Evolutionary conservation across 2,113 vertebrate species (phyloP).

Genomic region (Tragelaphus buxtoni): DNA sequence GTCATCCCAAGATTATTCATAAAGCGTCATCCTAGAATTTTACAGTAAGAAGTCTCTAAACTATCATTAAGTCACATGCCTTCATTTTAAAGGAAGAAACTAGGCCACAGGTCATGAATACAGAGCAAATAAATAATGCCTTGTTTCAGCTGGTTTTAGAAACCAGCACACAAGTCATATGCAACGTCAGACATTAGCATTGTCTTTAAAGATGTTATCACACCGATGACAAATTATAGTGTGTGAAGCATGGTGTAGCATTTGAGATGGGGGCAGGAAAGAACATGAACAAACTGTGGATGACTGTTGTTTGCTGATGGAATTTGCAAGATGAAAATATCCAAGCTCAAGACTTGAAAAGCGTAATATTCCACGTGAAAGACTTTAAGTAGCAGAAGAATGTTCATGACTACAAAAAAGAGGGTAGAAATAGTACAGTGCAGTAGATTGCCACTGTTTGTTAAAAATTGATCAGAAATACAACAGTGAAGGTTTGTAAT

Average conservation of each 20-base stretch:
- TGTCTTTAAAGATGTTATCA: conserved; percentile 8
- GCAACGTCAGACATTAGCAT: not conserved
- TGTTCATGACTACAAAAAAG: not conserved
- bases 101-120: not conserved
- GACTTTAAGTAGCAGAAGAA: not conserved
- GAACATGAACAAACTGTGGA: not conserved
- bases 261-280: conserved; percentile 16
- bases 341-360: conserved; percentile 40
- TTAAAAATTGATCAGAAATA: not conserved
- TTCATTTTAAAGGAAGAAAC: not conserved
- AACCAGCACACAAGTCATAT: not conserved
- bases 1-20: not conserved
- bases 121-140: not conserved
- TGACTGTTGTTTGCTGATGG: not conserved
- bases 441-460: not conserved
- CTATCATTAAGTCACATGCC: not conserved
- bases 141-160: not conserved
- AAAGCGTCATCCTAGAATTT: not conserved
- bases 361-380: conserved; percentile 16
- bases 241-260: not conserved
- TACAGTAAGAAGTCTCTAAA: not conserved
- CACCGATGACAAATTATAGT: not conserved
- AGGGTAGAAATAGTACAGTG: not conserved
- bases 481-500: not conserved
- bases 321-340: conserved; percentile 4